Evolutionary conservation across 2,888 invertebrate species (phyloP).

Genomic region (Philereme transversata): DNA sequence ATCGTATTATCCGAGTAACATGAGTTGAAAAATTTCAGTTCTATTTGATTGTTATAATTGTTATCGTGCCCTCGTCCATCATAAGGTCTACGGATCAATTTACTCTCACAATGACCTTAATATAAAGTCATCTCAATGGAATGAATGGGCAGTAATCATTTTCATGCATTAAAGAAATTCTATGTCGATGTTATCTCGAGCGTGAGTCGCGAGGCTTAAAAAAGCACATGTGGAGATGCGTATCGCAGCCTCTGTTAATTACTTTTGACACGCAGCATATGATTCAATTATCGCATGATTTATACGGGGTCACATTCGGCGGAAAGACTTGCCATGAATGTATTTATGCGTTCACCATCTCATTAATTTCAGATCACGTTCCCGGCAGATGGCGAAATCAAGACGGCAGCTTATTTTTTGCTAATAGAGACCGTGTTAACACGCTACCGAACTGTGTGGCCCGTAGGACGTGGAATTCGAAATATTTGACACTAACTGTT

Average conservation of each 20-base stretch:
- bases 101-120: conserved; percentile 78
- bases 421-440: conserved; percentile 47
- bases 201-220: conserved; percentile 77
- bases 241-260: conserved; percentile 82
- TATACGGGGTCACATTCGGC: conserved; percentile 64
- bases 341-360: conserved; percentile 78
- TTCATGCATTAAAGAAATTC: conserved; percentile 76
- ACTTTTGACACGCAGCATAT: conserved; percentile 83
- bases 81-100: conserved; percentile 71
- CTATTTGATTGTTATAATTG: conserved; percentile 59
- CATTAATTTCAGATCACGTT: conserved; percentile 72
- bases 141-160: conserved; percentile 71
- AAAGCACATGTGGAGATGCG: conserved; percentile 82
- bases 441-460: conserved; percentile 71
- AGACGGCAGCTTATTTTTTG: conserved; percentile 64
- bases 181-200: conserved; percentile 77
- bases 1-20: conserved; percentile 42
- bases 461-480: conserved; percentile 40
- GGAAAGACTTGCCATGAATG: conserved; percentile 60
- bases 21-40: conserved; percentile 47
- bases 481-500: conserved; percentile 32
- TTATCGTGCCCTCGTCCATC: conserved; percentile 61
- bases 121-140: conserved; percentile 70
- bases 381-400: conserved; percentile 71
- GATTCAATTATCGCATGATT: conserved; percentile 84